Base-by-base conservation (phyloP, 2,888 invertebrate species). In the Baronia brevicornis region DNA sequence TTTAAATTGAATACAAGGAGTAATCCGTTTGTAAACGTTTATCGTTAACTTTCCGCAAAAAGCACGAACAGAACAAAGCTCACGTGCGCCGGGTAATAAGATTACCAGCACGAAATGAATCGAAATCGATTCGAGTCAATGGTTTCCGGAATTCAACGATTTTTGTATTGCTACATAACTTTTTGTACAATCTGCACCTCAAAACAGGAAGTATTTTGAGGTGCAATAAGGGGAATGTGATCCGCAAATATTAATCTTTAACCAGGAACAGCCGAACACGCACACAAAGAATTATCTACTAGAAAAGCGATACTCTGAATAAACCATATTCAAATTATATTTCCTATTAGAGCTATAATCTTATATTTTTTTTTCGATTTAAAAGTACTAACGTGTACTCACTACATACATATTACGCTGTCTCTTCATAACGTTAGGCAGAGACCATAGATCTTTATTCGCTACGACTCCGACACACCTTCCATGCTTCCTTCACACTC, bases 51-150 rank as follows among this genome's bases (percentile, higher is more conserved):
- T 60, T 60, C 59, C 48, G 60, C 66, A 64, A 70, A 67, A 54
- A 67, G 65, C 80, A 80, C 80, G 80, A 65, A 67, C 69, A 37
- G 46, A 57, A 68, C 59, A 60, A 65, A 59, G 66, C 67, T 65
- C 82, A 80, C 80, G 82, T 79, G 80, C 78, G 69, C 57, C 45
- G 34, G 46, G 59, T 63, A 71, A 79, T 61, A 67, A 66, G 75
- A 74, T 77, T 75, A 78, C 42, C 44, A 38, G 49, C 48, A 70
- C 61, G 72, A 71, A 63, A 42, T 46, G 47, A 48, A 49, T 50
- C 48, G 51, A 57, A 58, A 60, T 54, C 44, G 50, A 63, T 58
- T 54, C 61, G 45, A 52, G 66, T 60, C 64, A 60, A 72, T 64
- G 60, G 69, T 70, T 70, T 74, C 70, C 75, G 68, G 69, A 72